Base-by-base conservation (phyloP, 2,113 vertebrate species). In the Cottus gobio region DNA sequence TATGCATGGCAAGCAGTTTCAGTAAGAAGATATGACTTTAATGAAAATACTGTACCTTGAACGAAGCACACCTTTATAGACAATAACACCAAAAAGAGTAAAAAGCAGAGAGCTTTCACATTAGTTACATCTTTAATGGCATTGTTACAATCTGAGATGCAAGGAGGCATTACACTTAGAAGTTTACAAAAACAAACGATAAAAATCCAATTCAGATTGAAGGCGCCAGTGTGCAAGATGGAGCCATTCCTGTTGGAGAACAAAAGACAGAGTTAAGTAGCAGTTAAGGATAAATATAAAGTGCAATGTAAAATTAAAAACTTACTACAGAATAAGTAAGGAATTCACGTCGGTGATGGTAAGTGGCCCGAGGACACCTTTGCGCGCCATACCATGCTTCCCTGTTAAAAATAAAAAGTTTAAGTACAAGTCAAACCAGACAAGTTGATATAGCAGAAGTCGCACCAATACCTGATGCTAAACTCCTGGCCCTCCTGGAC, bases 351-450 rank as follows among this genome's bases (percentile, higher is more conserved):
- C 87, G n/a, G 74, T 87, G 63, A 93, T 82, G 3, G 64, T 87
- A 2, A 95, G 30, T 18, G 93, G 94, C 0, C 94, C 93, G 71
- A 95, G 69, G 13, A 95, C 87, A 28, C 87, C 79, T 0, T 85
- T 82, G 7, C 85, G 82, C 16, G 8, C 34, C 0, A 90, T 3
- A 8, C 84, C 83, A 42, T 8, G 56, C 0, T 20, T 63, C 8
- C 57, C 93, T 93, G 72, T 37, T 30, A 24, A 2, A 12, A 67
- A 18, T 1, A 8, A 31, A 0, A n/a, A 3, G 5, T 16, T n/a
- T 44, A 10, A 42, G 5, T 34, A 4, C 1, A 50, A 52, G 18
- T 4, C 9, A 56, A 13, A 54, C 4, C 22, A 54, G 0, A 24
- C 0, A 0, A 42, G 28, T 3, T 31, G 0, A 18, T 7, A 13